phyloP scores from a whole-genome alignment of 2,113 vertebrate genomes.

The Nerophis ophidion region DNA sequence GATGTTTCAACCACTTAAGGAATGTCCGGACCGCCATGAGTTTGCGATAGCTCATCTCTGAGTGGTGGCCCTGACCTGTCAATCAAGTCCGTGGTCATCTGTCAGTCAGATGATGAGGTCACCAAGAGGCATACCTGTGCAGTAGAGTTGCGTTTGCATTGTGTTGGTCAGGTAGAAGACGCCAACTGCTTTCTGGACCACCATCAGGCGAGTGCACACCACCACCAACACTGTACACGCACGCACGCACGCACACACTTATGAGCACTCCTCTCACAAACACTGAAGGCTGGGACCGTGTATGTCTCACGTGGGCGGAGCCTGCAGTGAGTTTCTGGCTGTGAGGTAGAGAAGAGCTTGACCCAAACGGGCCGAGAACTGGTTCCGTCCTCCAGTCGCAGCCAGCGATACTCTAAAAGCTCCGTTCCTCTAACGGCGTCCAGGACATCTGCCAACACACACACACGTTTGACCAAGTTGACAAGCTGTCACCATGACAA shows the following conservation, averaged over 20 bases:
- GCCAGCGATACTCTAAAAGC: slow-evolving; percentile 69
- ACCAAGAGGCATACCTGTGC: slow-evolving; percentile 47
- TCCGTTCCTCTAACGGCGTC: slow-evolving; percentile 51
- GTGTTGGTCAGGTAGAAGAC: slow-evolving; percentile 63
- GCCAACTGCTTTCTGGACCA: slow-evolving; percentile 24
- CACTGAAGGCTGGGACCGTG: neutral
- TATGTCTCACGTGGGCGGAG: slow-evolving; percentile 63
- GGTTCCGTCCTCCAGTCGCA: slow-evolving; percentile 64
- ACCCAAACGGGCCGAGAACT: slow-evolving; percentile 60
- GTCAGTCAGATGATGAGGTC: neutral
- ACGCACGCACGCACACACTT: neutral
- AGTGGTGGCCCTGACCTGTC: slow-evolving; percentile 53
- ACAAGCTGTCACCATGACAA: neutral
- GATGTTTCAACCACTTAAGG: slow-evolving; percentile 61
- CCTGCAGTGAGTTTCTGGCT: slow-evolving; percentile 61
- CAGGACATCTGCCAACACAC: neutral
- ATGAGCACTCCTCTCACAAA: neutral
- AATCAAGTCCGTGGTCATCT: slow-evolving; percentile 9
- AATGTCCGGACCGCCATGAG: slow-evolving; percentile 52
- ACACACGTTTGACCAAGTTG: too few species aligned
- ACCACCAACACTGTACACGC: slow-evolving; percentile 57
- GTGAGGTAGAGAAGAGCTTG: slow-evolving; percentile 74
- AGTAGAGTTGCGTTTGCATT: slow-evolving; percentile 49
- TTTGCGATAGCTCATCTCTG: slow-evolving; percentile 62
- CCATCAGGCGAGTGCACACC: slow-evolving; percentile 58